Evolutionary conservation across 1,140 invertebrate species (phyloP), one percentile per base, ranked within the genome.

Genomic region (Zaprionus africanus): DNA sequence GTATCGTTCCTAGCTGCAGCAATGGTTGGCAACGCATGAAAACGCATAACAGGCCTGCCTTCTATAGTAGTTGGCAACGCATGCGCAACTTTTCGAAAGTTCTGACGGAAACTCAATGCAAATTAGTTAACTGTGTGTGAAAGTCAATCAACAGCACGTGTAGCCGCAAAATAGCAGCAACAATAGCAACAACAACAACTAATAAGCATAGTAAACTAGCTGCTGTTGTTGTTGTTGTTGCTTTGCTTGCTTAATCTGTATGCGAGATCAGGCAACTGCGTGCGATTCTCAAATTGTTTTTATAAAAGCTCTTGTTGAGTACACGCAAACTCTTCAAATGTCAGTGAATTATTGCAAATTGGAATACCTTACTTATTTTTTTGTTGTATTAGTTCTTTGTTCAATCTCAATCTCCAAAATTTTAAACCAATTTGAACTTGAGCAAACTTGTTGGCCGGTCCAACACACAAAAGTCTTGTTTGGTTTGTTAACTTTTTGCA

Each of bases 71-170:
- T 63, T 53, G 61, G 31, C 46, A 60, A 49, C 60, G n/a, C 61
- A 54, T 43, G 24, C 11, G 17, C 19, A 51, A n/a, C 3, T 46
- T 62, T 72, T 67, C 24, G 34, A 65, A 77, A 77, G 60, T 77
- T 77, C 69, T 73, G 43, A 38, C 63, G 63, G 70, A 58, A 58
- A 67, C 73, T 58, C 22, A 63, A 65, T 73, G 58, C 51, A 60
- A 72, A 66, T 53, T 4, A 26, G 41, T 34, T 60, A 43, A 19
- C 17, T 73, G 74, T 88, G 74, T 87, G 85, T 90, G 85, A 88
- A 88, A 88, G 81, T 90, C 75, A 88, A 88, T 88, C 81, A 90
- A 90, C 85, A 90, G 85, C 85, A 88, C 85, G 85, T 88, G 85
- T 85, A 90, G 82, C 75, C 43, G 54, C 49, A 70, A 68, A 64